Conservation (phyloP, 2,113 vertebrate species). For the Urocolius indicus region DNA sequence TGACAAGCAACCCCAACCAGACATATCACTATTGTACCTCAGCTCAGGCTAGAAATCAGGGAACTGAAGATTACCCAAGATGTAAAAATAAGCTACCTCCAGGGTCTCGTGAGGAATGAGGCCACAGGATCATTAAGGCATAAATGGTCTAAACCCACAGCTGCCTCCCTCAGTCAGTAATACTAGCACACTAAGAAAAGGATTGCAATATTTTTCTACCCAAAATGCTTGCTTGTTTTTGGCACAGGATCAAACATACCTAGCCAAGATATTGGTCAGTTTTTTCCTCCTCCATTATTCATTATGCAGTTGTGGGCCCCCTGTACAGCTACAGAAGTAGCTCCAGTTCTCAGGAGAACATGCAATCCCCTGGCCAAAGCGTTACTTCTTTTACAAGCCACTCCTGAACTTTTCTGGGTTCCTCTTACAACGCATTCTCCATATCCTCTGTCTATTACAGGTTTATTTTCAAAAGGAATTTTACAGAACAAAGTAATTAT, state of each 20-base stretch:
- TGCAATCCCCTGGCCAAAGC: not conserved
- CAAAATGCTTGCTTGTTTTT: not conserved
- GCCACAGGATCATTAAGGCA: not conserved
- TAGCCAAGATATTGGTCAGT: not conserved
- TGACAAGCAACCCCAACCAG: not conserved
- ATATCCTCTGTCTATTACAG: not conserved
- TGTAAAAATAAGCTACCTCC: not conserved
- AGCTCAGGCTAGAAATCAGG: not conserved
- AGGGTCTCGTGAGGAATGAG: not conserved
- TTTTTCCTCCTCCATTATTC: not conserved
- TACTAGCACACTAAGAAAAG: not conserved
- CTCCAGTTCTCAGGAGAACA: not conserved
- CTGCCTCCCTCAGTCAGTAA: not conserved
- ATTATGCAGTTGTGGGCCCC: not conserved
- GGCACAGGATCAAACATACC: not conserved
- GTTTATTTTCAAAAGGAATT: not conserved
- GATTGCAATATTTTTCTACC: not conserved
- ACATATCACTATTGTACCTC: too few species aligned
- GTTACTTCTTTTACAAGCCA: not conserved
- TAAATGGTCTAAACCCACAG: not conserved
- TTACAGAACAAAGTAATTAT: not conserved
- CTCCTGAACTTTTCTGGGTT: not conserved
- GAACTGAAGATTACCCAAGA: not conserved
- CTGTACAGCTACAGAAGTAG: accelerated
- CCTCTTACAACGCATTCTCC: not conserved